Conservation (phyloP, 2,797 vertebrate genomes). For the Antennarius maculatus region DNA sequence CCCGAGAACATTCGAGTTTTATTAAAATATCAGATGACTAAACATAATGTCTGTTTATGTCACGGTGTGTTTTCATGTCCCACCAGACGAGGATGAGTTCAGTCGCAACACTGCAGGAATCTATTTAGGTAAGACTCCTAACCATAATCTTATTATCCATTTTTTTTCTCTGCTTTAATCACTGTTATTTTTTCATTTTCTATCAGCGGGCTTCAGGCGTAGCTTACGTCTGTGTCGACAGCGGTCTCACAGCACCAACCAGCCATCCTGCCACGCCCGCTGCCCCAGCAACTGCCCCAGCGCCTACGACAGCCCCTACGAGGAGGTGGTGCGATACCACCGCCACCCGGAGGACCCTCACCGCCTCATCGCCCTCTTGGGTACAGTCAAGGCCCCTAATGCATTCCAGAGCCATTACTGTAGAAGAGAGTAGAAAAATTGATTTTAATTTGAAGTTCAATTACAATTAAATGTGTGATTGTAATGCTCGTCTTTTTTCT, state of each 20-base stretch:
- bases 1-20: background rate
- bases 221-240: slow-evolving; percentile 92
- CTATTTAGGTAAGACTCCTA: slow-evolving; percentile 70
- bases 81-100: slow-evolving; percentile 88
- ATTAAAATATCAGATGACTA: no score
- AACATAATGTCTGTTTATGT: no score
- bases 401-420: no score
- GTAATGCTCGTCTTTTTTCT: background rate
- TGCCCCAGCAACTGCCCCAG: slow-evolving; percentile 77
- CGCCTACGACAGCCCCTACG: slow-evolving; percentile 81
- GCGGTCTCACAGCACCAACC: slow-evolving; percentile 70
- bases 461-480: no score
- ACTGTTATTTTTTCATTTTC: background rate
- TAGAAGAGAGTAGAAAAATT: background rate
- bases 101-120: slow-evolving; percentile 78
- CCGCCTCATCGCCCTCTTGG: slow-evolving; percentile 88
- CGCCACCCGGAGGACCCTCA: slow-evolving; percentile 80
- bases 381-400: slow-evolving; percentile 43
- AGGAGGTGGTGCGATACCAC: slow-evolving; percentile 93
- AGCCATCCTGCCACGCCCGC: slow-evolving; percentile 66
- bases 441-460: background rate
- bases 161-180: background rate
- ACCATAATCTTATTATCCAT: background rate
- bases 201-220: slow-evolving; percentile 89
- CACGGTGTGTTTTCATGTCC: background rate